Evolutionary conservation across 2,888 invertebrate species (phyloP), one percentile per base, ranked within the genome.

Genomic region (Drosophila nr. perissopoda): DNA sequence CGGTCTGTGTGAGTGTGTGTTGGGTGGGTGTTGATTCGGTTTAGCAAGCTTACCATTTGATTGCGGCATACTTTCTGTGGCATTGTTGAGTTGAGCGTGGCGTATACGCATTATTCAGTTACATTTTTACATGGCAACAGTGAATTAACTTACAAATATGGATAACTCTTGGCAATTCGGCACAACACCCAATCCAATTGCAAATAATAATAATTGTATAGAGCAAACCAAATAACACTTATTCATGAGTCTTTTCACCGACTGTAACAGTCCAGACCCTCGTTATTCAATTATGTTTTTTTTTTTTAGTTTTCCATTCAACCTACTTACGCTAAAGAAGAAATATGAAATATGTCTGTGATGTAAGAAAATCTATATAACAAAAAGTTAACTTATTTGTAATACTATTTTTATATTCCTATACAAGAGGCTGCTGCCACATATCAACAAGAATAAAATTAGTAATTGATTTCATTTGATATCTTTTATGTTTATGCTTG

Each of bases 61-160:
- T 51, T 78, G 42, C 16, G 66, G 71, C 69, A 71, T 69, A 69
- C 51, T 65, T 70, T 66, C n/a, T 38, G 62, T 40, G 34, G 13
- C 52, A 49, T 66, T 67, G 64, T 53, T 53, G 27, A 45, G 40
- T 16, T 34, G 25, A 52, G 11, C 38, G 59, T 31, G 63, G 48
- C 64, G 70, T 60, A 82, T 73, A 67, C 68, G 34, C 57, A 78
- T 71, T 71, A 58, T 77, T 74, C 18, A 40, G 31, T 69, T 62
- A 60, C 56, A 51, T 49, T 51, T 54, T 25, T 29, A 42, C 21
- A 59, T 36, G 57, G 51, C 10, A 61, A 62, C 31, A 42, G n/a
- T 31, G 31, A 63, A 57, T 58, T 69, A 49, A 21, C 1, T 25
- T 1, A 13, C 36, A 59, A 54, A 27, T 1, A 13, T 57, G 38